These are phyloP conservation scores for Ursus arctos DNA, from an alignment of 2,113 vertebrate genomes.

Conservation along the genomic window DNA sequence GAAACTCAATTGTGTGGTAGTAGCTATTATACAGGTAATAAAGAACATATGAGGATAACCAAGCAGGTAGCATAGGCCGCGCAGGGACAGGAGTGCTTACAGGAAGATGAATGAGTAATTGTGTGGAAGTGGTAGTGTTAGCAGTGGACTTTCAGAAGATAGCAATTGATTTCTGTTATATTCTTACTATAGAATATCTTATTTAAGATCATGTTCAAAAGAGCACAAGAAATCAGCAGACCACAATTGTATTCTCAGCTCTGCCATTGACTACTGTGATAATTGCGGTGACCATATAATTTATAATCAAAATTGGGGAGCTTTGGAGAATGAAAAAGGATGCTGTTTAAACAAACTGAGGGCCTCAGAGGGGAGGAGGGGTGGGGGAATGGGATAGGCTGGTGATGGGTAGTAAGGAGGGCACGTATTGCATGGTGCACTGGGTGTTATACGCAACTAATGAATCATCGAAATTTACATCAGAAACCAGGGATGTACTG, in stretches of 20 bases:
- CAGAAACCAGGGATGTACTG: no score
- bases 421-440: no score
- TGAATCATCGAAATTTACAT: no score
- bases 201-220: slow-evolving; percentile 10
- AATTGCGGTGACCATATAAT: background rate
- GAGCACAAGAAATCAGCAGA: background rate
- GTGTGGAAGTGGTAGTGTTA: background rate
- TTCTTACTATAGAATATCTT: background rate
- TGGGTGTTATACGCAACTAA: no score
- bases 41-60: background rate
- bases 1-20: background rate
- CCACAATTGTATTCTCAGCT: background rate
- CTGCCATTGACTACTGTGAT: slow-evolving; percentile 21
- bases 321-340: background rate
- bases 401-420: no score
- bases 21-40: background rate
- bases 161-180: background rate
- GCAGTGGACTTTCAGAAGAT: background rate
- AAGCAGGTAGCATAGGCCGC: background rate
- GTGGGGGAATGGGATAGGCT: no score
- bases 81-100: background rate
- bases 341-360: background rate
- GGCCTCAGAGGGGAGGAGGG: no score
- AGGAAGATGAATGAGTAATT: background rate
- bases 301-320: background rate